phyloP scores from a whole-genome alignment of 2,797 vertebrate species.

The Loriculus beryllinus region DNA sequence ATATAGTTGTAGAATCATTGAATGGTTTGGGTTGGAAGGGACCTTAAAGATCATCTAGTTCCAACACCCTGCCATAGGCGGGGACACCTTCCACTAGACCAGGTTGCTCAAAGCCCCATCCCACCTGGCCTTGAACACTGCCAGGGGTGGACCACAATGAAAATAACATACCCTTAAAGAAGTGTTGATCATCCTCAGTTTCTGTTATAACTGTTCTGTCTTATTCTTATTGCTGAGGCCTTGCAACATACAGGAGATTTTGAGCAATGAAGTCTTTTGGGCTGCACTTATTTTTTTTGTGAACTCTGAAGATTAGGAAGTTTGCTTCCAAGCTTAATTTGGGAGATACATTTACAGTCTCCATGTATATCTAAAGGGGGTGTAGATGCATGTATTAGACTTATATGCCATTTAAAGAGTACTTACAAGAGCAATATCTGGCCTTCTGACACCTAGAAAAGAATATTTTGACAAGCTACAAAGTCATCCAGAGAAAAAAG shows the following conservation, averaged over 20 bases:
- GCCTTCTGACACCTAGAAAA: slow-evolving; percentile 67
- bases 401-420: neutral
- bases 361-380: neutral
- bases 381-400: neutral
- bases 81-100: neutral
- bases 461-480: slow-evolving; percentile 41
- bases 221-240: neutral
- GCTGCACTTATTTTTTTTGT: neutral
- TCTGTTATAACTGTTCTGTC: neutral
- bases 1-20: neutral
- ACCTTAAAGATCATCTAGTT: neutral
- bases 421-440: slow-evolving; percentile 17
- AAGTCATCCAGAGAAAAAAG: slow-evolving; percentile 26
- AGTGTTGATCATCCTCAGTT: neutral
- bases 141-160: neutral
- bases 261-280: neutral
- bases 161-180: neutral
- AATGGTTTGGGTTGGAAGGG: neutral
- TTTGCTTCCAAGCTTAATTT: neutral
- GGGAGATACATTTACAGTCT: neutral
- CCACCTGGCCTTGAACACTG: neutral
- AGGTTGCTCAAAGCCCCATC: neutral
- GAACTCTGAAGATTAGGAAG: neutral
- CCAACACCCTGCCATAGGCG: neutral
- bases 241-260: neutral